Evolutionary conservation across 92 coral and sea anemone genomes (phyloP).

Genomic region (Zoanthus sansibaricus): DNA sequence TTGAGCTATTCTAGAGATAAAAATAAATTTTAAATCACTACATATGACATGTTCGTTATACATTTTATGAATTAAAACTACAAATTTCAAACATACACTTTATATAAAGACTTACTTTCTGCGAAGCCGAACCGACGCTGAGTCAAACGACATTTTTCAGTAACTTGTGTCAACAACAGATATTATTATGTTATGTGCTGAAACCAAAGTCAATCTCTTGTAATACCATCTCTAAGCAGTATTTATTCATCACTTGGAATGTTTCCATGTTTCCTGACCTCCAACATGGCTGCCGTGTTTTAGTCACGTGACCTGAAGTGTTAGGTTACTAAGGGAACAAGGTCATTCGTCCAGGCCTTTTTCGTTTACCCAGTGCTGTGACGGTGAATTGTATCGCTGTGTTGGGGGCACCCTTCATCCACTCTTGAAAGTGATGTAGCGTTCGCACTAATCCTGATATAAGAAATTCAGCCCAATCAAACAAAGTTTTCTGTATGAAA

Average conservation of each 20-base stretch:
- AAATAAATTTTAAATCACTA: neutral
- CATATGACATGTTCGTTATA: neutral
- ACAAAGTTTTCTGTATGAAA: too few relatives aligned
- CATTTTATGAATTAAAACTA: too few relatives aligned
- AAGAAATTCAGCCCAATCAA: too few relatives aligned
- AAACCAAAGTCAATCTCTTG: neutral
- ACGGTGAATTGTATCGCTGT: too few relatives aligned
- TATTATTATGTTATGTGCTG: neutral
- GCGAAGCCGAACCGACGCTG: slow-evolving; percentile 79
- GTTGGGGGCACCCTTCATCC: too few relatives aligned
- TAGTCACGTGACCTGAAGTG: slow-evolving; percentile 52
- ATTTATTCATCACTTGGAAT: neutral
- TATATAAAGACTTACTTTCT: slow-evolving; percentile 61
- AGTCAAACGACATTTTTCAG: slow-evolving; percentile 85
- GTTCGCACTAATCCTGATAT: too few relatives aligned
- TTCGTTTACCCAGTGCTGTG: too few relatives aligned
- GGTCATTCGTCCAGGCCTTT: neutral
- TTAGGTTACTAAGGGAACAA: slow-evolving; percentile 52
- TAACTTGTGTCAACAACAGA: neutral
- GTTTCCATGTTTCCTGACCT: neutral
- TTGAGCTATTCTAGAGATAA: neutral
- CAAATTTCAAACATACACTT: neutral
- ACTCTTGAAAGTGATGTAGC: too few relatives aligned
- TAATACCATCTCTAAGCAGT: neutral
- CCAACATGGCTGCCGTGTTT: slow-evolving; percentile 38